Percentiles rank a stretch among this genome's conserved stretches.
Evolutionary conservation across 2,797 vertebrate species (phyloP).

Genomic region (Chelmon rostratus): DNA sequence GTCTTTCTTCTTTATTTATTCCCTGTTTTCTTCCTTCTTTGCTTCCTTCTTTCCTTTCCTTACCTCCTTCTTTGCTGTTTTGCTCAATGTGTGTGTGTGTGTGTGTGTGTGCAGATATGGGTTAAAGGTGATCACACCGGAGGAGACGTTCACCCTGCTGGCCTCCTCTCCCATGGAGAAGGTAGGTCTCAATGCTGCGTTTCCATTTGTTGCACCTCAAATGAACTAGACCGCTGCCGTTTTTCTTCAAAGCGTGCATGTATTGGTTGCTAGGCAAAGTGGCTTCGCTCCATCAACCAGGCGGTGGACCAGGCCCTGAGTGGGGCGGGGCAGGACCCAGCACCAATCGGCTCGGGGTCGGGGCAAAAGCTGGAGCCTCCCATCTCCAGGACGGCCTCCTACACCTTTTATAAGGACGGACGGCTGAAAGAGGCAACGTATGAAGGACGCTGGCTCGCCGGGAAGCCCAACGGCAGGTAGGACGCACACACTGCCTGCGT

Average conservation of each 20-base stretch:
- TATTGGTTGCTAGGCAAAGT: slow-evolving; percentile 88
- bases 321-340: slow-evolving; percentile 82
- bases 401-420: slow-evolving; percentile 96
- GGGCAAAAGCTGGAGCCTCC: slow-evolving; percentile 90
- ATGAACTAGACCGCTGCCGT: rapidly evolving
- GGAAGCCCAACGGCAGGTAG: slow-evolving; percentile 96
- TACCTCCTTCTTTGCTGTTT: neutral
- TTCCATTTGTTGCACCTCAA: neutral
- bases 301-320: slow-evolving; percentile 93
- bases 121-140: slow-evolving; percentile 94
- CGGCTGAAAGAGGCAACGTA: slow-evolving; percentile 94
- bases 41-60: neutral
- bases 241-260: neutral
- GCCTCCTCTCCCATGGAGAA: slow-evolving; percentile 94
- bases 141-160: slow-evolving; percentile 94
- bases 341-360: slow-evolving; percentile 71
- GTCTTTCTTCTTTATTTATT: neutral
- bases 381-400: slow-evolving; percentile 92
- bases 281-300: slow-evolving; percentile 96
- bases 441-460: slow-evolving; percentile 92
- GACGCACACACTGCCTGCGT: neutral
- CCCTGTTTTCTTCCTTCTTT: neutral
- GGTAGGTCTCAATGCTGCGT: slow-evolving; percentile 76
- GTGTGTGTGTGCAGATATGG: slow-evolving; percentile 84
- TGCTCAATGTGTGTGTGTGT: slow-evolving; percentile 6